Evolutionary conservation across 37 sponge, comb jelly and placozoan genomes (phyloP), one percentile per base, ranked within the genome.

Genomic region (Cladorhizidae sp.): DNA sequence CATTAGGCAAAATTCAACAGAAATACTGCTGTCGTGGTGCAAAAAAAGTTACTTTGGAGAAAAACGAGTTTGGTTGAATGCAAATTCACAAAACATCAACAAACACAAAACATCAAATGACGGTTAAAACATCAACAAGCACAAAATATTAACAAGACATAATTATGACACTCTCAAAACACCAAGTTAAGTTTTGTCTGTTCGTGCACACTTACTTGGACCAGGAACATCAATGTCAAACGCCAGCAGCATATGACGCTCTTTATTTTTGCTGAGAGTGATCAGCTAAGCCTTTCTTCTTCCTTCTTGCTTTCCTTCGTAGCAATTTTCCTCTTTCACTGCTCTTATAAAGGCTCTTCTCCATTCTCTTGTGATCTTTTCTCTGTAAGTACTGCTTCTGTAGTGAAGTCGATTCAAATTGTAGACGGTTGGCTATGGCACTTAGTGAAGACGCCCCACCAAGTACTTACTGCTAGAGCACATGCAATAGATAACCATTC

Each of bases 401-500:
- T 3, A 22, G 12, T 7, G 51, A 8, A 25, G 33, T 29, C 11
- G 29, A 35, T 64, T 35, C 23, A 12, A 76, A 22, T 14, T 31
- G 39, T n/a, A 79, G 54, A 20, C 22, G 33, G 18, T 70, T 15
- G 33, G 59, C 8, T 5, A 80, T 56, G 25, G 0, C 57, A 9
- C 12, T 11, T 15, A 80, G 58, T 1, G 71, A 70, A 28, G 49
- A 25, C 15, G 81, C 57, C 8, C 81, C 81, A 69, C 70, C 71
- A 80, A 36, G 26, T n/a, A 42, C 57, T 39, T 17, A 80, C 81
- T 37, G 71, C 81, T 18, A 80, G 23, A 32, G 72, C 81, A 69
- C 56, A 23, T 1, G 81, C 57, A 35, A 31, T 57, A 9, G n/a
- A n/a, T n/a, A n/a, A n/a, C n/a, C n/a, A n/a, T n/a, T n/a, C n/a